These are phyloP conservation scores for Notodonta ziczac DNA, from an alignment of 2,888 invertebrate species.

Conservation along the genomic window DNA sequence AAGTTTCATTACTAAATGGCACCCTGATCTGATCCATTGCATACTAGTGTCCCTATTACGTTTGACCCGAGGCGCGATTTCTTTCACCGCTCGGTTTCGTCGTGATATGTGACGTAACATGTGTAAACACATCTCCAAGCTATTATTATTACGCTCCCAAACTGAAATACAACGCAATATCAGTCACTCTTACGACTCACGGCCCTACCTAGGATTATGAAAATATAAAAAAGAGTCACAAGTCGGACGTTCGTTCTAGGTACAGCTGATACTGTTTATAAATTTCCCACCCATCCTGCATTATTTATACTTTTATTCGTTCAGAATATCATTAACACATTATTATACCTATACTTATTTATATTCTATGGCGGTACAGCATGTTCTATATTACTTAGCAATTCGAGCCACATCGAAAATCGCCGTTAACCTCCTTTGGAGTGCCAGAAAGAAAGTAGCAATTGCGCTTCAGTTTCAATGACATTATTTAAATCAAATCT, in stretches of 20 bases:
- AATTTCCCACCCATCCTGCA: not conserved
- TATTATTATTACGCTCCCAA: conserved; percentile 8
- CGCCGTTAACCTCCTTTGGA: conserved; percentile 78
- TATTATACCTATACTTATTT: conserved; percentile 45
- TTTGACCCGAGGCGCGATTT: conserved; percentile 53
- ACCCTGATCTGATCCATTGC: conserved; percentile 21
- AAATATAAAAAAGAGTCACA: not conserved
- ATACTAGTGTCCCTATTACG: conserved; percentile 47
- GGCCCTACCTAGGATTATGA: not conserved
- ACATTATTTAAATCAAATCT: conserved; percentile 37
- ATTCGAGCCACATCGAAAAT: conserved; percentile 71
- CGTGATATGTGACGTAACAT: conserved; percentile 32
- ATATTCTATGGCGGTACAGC: conserved; percentile 56
- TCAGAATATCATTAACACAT: conserved; percentile 22
- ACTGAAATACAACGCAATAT: not conserved
- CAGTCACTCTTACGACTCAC: not conserved
- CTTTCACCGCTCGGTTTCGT: conserved; percentile 28
- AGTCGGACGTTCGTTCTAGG: too few species aligned
- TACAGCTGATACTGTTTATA: not conserved
- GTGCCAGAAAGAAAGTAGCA: conserved; percentile 76
- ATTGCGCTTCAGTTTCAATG: conserved; percentile 45
- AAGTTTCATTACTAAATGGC: conserved; percentile 13
- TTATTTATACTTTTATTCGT: conserved; percentile 6
- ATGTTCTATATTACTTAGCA: conserved; percentile 54
- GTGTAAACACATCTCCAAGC: conserved; percentile 9